Evolutionary conservation across 2,113 vertebrate genomes (phyloP), one percentile per base, ranked within the genome.

Genomic region (Erinaceus europaeus): DNA sequence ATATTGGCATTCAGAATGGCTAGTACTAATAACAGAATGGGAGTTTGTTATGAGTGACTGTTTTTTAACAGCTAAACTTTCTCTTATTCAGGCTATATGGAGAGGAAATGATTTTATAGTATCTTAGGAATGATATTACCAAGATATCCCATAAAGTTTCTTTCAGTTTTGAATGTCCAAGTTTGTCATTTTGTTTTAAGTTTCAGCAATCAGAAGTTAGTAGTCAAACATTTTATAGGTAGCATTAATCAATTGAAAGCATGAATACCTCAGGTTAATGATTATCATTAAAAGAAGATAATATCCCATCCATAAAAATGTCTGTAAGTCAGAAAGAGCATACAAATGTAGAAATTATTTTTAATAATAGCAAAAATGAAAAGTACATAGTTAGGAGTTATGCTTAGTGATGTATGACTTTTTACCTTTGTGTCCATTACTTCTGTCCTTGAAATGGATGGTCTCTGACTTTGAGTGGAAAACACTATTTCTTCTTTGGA

Each of bases 1-100:
- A 36, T 91, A 77, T 57, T 82, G 82, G 18, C 75, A 74, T 83
- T 72, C 91, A 52, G 79, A 71, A 81, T 71, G 73, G 29, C 42
- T 18, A 40, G 38, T 34, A 71, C 87, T 88, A 85, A 76, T 76
- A 88, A 88, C n/a, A 81, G 59, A 78, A 74, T 36, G 48, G 17
- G 38, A 52, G 29, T 18, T 53, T 84, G 78, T 64, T 77, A 73
- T 15, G 61, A 73, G 15, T 46, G 48, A 36, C 13, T 1, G 21
- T 72, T 85, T 78, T 0, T 17, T 34, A 73, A 75, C 46, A 27
- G 83, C 32, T 46, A 76, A 72, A 17, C 27, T 59, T 74, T 52
- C 61, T 89, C 40, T 88, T 79, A 84, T 44, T 27, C 25, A 27
- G 23, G 12, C 6, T 57, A 9, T 27, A 69, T 1, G 9, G 12